Conservation (phyloP, 2,888 invertebrate genomes). For the Agrypnus murinus region DNA sequence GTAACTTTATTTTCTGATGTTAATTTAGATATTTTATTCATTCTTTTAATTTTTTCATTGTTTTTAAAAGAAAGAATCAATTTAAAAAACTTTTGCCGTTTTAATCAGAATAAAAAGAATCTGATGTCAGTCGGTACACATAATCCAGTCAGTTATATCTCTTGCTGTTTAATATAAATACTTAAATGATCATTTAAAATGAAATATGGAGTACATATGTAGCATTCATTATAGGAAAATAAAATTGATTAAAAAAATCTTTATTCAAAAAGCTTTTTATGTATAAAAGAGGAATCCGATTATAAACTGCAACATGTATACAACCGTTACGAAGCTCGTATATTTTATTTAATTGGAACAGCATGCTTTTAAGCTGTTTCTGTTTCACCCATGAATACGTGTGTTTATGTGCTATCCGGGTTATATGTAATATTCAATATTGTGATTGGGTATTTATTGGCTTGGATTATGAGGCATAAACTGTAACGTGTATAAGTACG, state of each 20-base stretch:
- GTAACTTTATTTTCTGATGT: constrained; percentile 17
- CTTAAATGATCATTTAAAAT: neutral
- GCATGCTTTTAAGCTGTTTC: constrained; percentile 66
- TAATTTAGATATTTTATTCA: constrained; percentile 20
- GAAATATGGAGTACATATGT: constrained; percentile 2
- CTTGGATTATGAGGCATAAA: constrained; percentile 50
- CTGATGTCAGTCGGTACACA: too few relatives aligned
- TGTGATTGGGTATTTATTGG: constrained; percentile 68
- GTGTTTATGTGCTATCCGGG: constrained; percentile 65
- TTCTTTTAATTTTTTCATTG: neutral
- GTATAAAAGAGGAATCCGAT: constrained; percentile 29
- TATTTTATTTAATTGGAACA: constrained; percentile 69
- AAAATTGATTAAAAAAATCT: constrained; percentile 30
- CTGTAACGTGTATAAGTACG: constrained; percentile 21
- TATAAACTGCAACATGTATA: constrained; percentile 42
- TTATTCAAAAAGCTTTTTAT: constrained; percentile 17
- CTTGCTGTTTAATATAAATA: neutral
- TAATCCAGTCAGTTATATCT: neutral
- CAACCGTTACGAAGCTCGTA: constrained; percentile 64
- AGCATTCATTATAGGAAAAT: constrained; percentile 21
- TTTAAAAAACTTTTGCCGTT: neutral
- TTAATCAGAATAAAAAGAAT: too few relatives aligned
- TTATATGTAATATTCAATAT: constrained; percentile 69
- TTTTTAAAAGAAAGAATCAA: neutral
- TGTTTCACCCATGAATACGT: constrained; percentile 64